Base-by-base conservation (phyloP, 2,113 vertebrate species). In the Ciconia stormi region DNA sequence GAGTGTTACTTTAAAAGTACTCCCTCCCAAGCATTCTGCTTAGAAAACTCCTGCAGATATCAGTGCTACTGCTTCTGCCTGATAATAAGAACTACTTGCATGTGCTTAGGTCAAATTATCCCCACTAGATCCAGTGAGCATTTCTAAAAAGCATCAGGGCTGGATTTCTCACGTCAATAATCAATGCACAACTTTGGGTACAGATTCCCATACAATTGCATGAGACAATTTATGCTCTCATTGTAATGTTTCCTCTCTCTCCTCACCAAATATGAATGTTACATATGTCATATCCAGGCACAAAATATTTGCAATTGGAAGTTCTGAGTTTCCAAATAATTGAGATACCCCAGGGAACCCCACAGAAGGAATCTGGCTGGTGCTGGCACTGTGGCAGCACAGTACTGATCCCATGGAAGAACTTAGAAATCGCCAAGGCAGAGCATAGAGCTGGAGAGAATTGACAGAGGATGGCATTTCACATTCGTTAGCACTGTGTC, bases 321-420 rank as follows among this genome's bases (percentile, higher is more conserved):
- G 85, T 76, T 91, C 30, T 61, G 11, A 40, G 9, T 71, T 91
- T 88, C 38, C 13, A 69, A 80, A 73, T 65, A 30, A 20, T 34
- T 55, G 27, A 77, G 19, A 40, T 21, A 52, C 20, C 13, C 9
- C 34, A 69, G 12, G 13, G 22, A 79, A 70, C 2, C 4, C 11
- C 42, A 42, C 19, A 49, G 58, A 74, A 77, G 16, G 32, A 66
- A 59, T 19, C 3, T 59, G 50, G 3, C 21, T 61, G 38, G 10
- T 0, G 1, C 11, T 61, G 34, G 44, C 34, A 72, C 34, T 59
- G 15, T 4, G 18, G 18, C 36, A 84, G 11, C 0, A 2, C 63
- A 91, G 44, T 36, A 40, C 3, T 56, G 76, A 74, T 79, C 52
- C 59, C 55, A 56, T 17, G 15, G 50, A 95, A 95, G 27, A 63